These are phyloP conservation scores for Tortrix viridana DNA, from an alignment of 2,888 invertebrate genomes.

Conservation along the genomic window DNA sequence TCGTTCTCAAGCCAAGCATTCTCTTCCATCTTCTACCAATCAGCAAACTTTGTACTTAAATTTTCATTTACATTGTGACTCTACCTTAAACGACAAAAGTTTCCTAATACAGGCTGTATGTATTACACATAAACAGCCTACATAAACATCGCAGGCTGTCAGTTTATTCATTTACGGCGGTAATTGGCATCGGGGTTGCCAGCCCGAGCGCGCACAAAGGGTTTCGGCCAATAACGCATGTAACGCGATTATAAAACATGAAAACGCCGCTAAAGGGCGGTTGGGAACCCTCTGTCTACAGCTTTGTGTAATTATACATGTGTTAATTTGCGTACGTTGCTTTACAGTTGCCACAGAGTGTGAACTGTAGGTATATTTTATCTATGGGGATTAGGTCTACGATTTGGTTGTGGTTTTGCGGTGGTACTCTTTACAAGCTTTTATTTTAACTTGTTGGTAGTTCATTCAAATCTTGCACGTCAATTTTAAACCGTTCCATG, in stretches of 20 bases:
- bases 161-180: conserved; percentile 27
- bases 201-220: conserved; percentile 34
- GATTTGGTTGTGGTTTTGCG: too few relatives aligned
- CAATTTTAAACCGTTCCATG: too few relatives aligned
- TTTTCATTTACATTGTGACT: too few relatives aligned
- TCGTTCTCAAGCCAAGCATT: too few relatives aligned
- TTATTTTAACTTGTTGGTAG: too few relatives aligned
- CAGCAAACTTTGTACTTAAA: too few relatives aligned
- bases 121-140: background rate
- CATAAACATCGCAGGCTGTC: background rate
- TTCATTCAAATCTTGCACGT: too few relatives aligned
- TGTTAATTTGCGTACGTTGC: conserved; percentile 35
- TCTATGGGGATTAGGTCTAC: too few relatives aligned
- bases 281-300: conserved; percentile 34
- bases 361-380: background rate
- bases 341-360: conserved; percentile 22
- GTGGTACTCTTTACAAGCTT: too few relatives aligned
- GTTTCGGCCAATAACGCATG: conserved; percentile 37
- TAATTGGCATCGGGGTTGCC: conserved; percentile 25
- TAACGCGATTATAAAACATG: conserved; percentile 38
- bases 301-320: conserved; percentile 37
- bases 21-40: too few relatives aligned
- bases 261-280: conserved; percentile 38
- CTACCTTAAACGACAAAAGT: too few relatives aligned
- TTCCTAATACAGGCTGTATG: too few relatives aligned